These are phyloP conservation scores for Cremastinae sp. DNA, from an alignment of 2,888 invertebrate species.

Conservation along the genomic window DNA sequence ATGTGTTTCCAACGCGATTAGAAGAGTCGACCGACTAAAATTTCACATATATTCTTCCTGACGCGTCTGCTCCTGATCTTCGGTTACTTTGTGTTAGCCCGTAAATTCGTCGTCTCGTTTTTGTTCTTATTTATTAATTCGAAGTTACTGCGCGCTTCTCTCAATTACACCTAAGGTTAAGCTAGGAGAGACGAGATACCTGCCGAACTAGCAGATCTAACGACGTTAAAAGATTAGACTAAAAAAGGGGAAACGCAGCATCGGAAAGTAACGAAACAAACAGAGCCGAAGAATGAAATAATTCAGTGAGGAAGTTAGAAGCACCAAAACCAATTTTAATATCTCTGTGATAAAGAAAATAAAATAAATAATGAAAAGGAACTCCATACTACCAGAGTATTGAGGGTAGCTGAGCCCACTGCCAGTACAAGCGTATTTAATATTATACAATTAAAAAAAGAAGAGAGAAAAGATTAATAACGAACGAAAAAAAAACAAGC, in stretches of 20 bases:
- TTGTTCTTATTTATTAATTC: too few species aligned
- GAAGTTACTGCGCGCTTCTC: too few species aligned
- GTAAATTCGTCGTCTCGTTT: too few species aligned
- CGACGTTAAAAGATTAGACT: background rate
- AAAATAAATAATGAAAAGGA: conserved; percentile 56
- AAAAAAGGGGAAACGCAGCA: conserved; percentile 17
- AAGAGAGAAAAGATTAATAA: conserved; percentile 15
- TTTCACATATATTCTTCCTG: too few species aligned
- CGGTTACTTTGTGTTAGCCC: background rate
- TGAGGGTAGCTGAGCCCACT: conserved; percentile 75
- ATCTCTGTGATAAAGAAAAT: conserved; percentile 72
- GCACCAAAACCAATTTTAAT: conserved; percentile 73
- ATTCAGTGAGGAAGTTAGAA: conserved; percentile 56
- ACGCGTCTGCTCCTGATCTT: too few species aligned
- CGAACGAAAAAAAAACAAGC: conserved; percentile 13
- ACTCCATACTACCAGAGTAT: conserved; percentile 75
- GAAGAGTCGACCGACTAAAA: too few species aligned
- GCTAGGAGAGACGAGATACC: background rate
- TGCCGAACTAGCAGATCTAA: background rate
- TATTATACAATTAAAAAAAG: conserved; percentile 55
- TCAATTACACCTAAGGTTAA: too few species aligned
- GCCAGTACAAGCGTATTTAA: conserved; percentile 73
- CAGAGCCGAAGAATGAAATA: conserved; percentile 20
- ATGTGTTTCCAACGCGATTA: background rate
- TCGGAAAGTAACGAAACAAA: background rate